Evolutionary conservation across 2,797 vertebrate genomes (phyloP).

Genomic region (Cirrhinus molitorella): DNA sequence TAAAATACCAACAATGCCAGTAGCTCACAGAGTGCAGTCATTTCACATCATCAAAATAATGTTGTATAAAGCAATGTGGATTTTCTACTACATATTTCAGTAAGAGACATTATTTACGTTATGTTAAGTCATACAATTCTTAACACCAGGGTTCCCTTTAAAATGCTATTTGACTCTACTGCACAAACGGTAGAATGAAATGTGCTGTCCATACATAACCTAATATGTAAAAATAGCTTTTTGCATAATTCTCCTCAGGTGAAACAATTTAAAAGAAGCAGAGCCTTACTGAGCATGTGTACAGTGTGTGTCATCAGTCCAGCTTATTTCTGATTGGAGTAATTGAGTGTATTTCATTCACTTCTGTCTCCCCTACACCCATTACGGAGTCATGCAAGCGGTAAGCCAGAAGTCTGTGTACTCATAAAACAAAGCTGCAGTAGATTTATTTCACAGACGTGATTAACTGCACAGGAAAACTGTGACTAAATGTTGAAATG

Average conservation of each 20-base stretch:
- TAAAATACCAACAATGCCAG: too few relatives aligned
- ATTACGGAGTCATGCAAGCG: constrained; percentile 1
- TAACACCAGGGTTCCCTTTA: neutral
- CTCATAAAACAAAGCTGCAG: constrained; percentile 32
- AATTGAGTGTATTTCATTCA: constrained; percentile 18
- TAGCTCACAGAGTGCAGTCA: too few relatives aligned
- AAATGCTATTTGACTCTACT: neutral
- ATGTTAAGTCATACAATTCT: too few relatives aligned
- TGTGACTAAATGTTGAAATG: constrained; percentile 20
- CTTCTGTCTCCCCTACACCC: constrained; percentile 22
- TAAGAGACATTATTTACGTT: too few relatives aligned
- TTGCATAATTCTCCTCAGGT: neutral
- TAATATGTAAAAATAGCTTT: neutral
- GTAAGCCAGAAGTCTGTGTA: constrained; percentile 37
- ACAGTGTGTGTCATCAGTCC: neutral
- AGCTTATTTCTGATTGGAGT: constrained; percentile 43
- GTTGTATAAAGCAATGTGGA: too few relatives aligned
- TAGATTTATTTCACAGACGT: constrained; percentile 44
- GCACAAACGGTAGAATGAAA: neutral
- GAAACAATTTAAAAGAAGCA: neutral
- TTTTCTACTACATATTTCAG: too few relatives aligned
- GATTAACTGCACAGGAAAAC: constrained; percentile 46
- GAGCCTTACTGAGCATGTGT: neutral
- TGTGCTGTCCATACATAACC: neutral
- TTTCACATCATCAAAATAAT: too few relatives aligned